Conservation (phyloP, 2,797 vertebrate species). For the Poecilia velifera region DNA sequence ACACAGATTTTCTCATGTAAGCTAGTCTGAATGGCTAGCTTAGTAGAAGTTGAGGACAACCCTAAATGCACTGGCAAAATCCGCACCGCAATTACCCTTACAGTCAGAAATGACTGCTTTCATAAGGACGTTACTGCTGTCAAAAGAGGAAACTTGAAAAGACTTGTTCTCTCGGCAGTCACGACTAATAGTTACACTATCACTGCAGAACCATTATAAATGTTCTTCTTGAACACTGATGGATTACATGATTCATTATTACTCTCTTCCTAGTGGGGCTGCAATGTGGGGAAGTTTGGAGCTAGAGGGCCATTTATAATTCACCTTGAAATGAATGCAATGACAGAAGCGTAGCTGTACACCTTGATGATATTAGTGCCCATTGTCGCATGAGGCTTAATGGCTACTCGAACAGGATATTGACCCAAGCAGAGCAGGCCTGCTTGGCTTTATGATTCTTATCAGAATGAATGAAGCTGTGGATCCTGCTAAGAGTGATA, state of each 20-base stretch:
- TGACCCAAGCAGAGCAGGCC: slow-evolving; percentile 75
- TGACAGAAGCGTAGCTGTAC: slow-evolving; percentile 64
- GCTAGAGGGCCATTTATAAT: slow-evolving; percentile 68
- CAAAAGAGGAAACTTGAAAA: slow-evolving; percentile 55
- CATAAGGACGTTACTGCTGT: slow-evolving; percentile 55
- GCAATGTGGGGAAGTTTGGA: slow-evolving; percentile 46
- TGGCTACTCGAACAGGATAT: slow-evolving; percentile 76
- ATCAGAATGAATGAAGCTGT: slow-evolving; percentile 74
- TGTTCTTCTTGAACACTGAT: slow-evolving; percentile 65
- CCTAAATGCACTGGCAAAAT: slow-evolving; percentile 51
- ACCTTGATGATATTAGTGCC: slow-evolving; percentile 72
- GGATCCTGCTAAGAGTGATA: slow-evolving; percentile 69
- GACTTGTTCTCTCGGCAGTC: slow-evolving; percentile 59
- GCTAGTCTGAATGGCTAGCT: slow-evolving; percentile 38
- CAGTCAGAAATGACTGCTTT: slow-evolving; percentile 38
- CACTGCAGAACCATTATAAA: slow-evolving; percentile 43
- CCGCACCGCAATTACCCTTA: slow-evolving; percentile 58
- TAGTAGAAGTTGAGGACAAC: slow-evolving; percentile 65
- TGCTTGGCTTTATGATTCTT: slow-evolving; percentile 75
- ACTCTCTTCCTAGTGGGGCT: slow-evolving; percentile 35
- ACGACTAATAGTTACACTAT: slow-evolving; percentile 50
- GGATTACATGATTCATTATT: slow-evolving; percentile 63
- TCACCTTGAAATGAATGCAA: slow-evolving; percentile 79
- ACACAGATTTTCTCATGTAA: background rate
- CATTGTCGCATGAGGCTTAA: slow-evolving; percentile 74